Base-by-base conservation (phyloP, 2,888 invertebrate species). In the Dryadula phaetusa region DNA sequence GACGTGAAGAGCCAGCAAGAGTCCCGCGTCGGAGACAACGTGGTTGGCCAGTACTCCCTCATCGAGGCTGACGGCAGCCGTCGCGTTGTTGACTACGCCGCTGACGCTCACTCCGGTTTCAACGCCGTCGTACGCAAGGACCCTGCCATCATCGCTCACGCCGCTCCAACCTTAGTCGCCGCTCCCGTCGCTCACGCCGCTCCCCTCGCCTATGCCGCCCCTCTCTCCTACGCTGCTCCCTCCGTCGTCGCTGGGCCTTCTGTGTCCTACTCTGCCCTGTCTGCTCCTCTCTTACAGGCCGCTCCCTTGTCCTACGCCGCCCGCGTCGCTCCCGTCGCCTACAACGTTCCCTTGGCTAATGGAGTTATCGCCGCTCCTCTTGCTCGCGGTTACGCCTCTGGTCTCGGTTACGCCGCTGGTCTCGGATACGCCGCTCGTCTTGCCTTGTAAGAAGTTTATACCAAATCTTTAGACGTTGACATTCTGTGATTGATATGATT, bases 41-140 rank as follows among this genome's bases (percentile, higher is more conserved):
- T 93, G 12, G 87, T 87, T 52, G 93, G 93, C 18, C 88, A 90
- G 70, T 93, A 93, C 81, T 92, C 93, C 54, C 83, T 93, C 61
- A 77, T 86, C 67, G 93, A 93, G 62, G 80, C 93, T 54, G 93
- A 93, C 74, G 93, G 93, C 75, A 90, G 89, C 60, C 85, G 87
- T 70, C 88, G 93, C 70, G 91, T 87, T 28, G 93, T 94, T 1
- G 93, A 94, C 82, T 94, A 93, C 82, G 90, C 90, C 20, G 92
- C 93, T 18, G 93, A 93, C 61, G 86, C 88, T 3, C 79, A 87
- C 69, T 84, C 80, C 68, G 93, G 93, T 12, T 93, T 94, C 86
- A 93, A 93, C 84, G 93, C 93, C 54, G 86, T 93, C 52, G 93
- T 93, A 0, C 90, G 88, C 80, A 92, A 88, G 74, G 92, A 91